Percentiles rank a stretch among this genome's conserved stretches.
Evolutionary conservation across 2,888 invertebrate species (phyloP).

Genomic region (Leuctra nigra): DNA sequence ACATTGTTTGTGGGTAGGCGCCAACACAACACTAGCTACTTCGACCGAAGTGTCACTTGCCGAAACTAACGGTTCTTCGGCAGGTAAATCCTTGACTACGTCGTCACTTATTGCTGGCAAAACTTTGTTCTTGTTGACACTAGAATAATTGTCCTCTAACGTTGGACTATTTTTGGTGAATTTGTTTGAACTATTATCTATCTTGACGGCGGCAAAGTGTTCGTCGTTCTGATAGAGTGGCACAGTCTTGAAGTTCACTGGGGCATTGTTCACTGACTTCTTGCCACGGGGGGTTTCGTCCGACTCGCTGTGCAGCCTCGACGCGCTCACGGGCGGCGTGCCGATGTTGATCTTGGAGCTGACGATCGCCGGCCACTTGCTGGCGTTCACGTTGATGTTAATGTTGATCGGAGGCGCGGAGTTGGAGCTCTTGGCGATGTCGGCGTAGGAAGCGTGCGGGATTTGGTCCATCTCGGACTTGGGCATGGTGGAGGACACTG

Average conservation of each 20-base stretch:
- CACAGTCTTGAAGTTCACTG: slow-evolving; percentile 25
- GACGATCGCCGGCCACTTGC: slow-evolving; percentile 24
- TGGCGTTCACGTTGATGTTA: slow-evolving; percentile 20
- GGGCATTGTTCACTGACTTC: slow-evolving; percentile 31
- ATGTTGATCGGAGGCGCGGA: slow-evolving; percentile 20
- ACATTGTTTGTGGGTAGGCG: background rate
- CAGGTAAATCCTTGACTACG: background rate
- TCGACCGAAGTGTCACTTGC: background rate
- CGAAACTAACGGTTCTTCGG: background rate
- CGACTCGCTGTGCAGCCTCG: background rate
- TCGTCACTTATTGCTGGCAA: background rate
- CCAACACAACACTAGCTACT: background rate
- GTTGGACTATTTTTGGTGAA: background rate
- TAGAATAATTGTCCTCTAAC: slow-evolving; percentile 5
- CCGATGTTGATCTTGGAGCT: slow-evolving; percentile 28
- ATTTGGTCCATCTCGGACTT: slow-evolving; percentile 37
- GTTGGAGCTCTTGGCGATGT: slow-evolving; percentile 55
- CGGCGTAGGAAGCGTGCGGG: slow-evolving; percentile 67
- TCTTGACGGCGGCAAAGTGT: background rate
- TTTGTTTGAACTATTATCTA: slow-evolving; percentile 7
- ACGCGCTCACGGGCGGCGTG: slow-evolving; percentile 27
- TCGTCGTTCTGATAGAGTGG: slow-evolving; percentile 20
- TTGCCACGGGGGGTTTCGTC: slow-evolving; percentile 23
- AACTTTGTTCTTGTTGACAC: background rate
- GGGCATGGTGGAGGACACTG: slow-evolving; percentile 49